phyloP scores from a whole-genome alignment of 2,113 vertebrate genomes.

The Chelonoidis abingdonii region DNA sequence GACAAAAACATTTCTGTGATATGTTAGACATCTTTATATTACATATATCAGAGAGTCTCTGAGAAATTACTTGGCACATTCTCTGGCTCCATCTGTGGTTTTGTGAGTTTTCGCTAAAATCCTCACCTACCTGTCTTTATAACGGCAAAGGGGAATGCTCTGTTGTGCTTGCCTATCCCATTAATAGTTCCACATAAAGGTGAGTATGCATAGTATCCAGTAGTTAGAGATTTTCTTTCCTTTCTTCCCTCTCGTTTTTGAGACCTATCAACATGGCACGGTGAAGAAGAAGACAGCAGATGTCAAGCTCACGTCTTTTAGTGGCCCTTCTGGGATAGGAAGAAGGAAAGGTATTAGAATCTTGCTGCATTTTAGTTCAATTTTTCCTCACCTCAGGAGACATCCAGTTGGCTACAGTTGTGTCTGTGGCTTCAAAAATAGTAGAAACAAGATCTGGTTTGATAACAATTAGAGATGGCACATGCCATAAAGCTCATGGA shows the following conservation, averaged over 20 bases:
- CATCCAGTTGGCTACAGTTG: slow-evolving; percentile 64
- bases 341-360: slow-evolving; percentile 33
- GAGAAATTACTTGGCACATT: not conserved
- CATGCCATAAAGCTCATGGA: not conserved
- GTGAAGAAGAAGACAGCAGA: slow-evolving; percentile 38
- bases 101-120: not conserved
- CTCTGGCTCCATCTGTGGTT: not conserved
- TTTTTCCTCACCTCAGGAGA: slow-evolving; percentile 53
- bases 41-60: not conserved
- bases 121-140: not conserved
- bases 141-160: not conserved
- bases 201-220: not conserved
- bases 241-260: not conserved
- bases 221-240: not conserved
- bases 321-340: not conserved
- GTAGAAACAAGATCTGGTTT: slow-evolving; percentile 26
- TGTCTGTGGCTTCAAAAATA: slow-evolving; percentile 57
- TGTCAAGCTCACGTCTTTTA: slow-evolving; percentile 16
- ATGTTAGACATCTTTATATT: not conserved
- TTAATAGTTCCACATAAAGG: not conserved
- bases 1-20: not conserved
- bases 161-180: not conserved
- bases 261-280: not conserved
- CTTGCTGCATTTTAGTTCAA: not conserved
- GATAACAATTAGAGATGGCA: slow-evolving; percentile 12